Conservation (phyloP, 2,888 invertebrate genomes). For the Eucera pruinosa region DNA sequence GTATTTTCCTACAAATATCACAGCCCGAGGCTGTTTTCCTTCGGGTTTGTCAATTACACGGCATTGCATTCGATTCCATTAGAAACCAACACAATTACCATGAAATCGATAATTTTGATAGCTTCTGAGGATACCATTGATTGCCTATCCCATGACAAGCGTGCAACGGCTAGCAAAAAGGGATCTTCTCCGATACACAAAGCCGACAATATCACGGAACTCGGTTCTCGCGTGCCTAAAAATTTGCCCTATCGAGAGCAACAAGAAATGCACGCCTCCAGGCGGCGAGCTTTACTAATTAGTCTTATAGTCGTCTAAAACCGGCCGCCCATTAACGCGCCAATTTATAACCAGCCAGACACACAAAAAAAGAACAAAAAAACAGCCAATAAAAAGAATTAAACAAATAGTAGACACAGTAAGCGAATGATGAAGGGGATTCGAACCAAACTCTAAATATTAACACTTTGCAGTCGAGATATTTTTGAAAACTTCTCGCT, state of each 20-base stretch:
- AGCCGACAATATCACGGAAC: slow-evolving; percentile 48
- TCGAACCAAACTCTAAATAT: too few species aligned
- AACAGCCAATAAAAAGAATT: not conserved
- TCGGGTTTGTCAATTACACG: not conserved
- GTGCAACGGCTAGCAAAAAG: not conserved
- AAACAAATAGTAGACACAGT: not conserved
- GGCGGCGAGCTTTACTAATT: slow-evolving; percentile 50
- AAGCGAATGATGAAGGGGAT: too few species aligned
- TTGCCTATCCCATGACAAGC: slow-evolving; percentile 1
- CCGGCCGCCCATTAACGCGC: slow-evolving; percentile 42
- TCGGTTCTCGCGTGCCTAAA: slow-evolving; percentile 35
- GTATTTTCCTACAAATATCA: too few species aligned
- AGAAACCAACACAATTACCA: too few species aligned
- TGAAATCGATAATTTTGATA: not conserved
- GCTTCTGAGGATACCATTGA: slow-evolving; percentile 14
- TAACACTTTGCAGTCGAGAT: too few species aligned
- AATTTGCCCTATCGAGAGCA: slow-evolving; percentile 33
- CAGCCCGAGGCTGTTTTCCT: too few species aligned
- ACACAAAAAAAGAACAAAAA: slow-evolving; percentile 17
- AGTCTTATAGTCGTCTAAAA: slow-evolving; percentile 25
- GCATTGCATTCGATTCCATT: not conserved
- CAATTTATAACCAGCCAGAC: slow-evolving; percentile 43
- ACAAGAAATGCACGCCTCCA: not conserved
- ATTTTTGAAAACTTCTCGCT: too few species aligned
- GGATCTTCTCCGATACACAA: not conserved